Evolutionary conservation across 2,113 vertebrate species (phyloP).

Genomic region (Proterorhinus semilunaris): DNA sequence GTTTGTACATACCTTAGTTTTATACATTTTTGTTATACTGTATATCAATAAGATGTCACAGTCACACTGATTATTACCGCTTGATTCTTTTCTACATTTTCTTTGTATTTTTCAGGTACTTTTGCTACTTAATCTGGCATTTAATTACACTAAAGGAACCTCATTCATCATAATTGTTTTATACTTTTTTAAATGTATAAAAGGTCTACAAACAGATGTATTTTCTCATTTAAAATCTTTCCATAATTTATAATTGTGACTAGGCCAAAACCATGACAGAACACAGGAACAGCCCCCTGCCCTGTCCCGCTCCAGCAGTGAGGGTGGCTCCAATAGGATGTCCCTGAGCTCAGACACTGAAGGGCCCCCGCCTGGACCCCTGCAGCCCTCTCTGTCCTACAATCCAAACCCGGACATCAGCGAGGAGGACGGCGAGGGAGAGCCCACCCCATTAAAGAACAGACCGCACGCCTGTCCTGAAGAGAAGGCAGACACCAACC

Average conservation of each 20-base stretch:
- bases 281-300: conserved; percentile 79
- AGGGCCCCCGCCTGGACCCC: conserved; percentile 66
- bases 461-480: conserved; percentile 28
- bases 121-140: too few species aligned
- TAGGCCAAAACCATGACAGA: conserved; percentile 72
- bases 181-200: too few species aligned
- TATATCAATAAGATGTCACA: too few species aligned
- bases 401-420: conserved; percentile 89
- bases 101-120: too few species aligned
- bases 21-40: too few species aligned
- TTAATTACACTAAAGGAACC: too few species aligned
- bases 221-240: not conserved
- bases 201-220: too few species aligned
- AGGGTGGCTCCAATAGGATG: conserved; percentile 88
- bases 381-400: conserved; percentile 72
- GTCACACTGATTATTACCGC: too few species aligned
- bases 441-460: conserved; percentile 40
- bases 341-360: conserved; percentile 93
- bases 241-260: conserved; percentile 15
- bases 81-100: too few species aligned
- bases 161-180: too few species aligned
- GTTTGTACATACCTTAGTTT: too few species aligned
- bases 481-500: conserved; percentile 18
- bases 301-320: conserved; percentile 82
- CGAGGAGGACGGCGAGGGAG: conserved; percentile 85